Evolutionary conservation across 2,113 vertebrate genomes (phyloP), one percentile per base, ranked within the genome.

Genomic region (Lasiurus cinereus): DNA sequence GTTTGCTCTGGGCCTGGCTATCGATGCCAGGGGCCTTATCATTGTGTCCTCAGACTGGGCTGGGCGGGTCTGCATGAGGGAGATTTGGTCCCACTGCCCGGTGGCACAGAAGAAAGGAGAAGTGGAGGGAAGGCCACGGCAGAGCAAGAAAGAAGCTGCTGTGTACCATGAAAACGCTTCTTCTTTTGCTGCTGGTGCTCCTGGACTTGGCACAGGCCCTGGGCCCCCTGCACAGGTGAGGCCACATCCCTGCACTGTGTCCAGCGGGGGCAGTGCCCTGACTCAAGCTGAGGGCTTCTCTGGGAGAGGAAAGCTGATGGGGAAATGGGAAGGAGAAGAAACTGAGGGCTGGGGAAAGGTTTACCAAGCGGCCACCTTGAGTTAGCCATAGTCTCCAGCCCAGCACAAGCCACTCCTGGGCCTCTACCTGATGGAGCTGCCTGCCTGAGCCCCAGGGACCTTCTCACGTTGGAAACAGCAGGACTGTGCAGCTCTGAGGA

Each of bases 11-110:
- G 94, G 92, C 83, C 76, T 67, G 93, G 39, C 87, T 95, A 48
- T 83, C 96, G 93, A 93, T 92, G 76, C 74, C 70, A 59, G 87
- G 31, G n/a, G 27, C 90, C 94, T 97, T 97, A 97, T 97, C 97
- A 48, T 5, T 89, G 76, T 19, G 84, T 64, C 85, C 88, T 88
- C 86, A 93, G 90, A 67, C 83, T 48, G 90, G 93, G 83, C 93
- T 83, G 94, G 95, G 93, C 91, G 70, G 80, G 74, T 69, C 78
- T 83, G 64, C 59, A 66, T 59, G 21, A n/a, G 12, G 52, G 64
- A 82, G 48, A 74, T 39, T 54, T 1, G 2, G 50, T 70, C 54
- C 33, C 73, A n/a, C 87, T 43, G n/a, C 50, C 36, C 66, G 10
- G 16, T 1, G 50, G 6, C 13, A 78, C 66, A 80, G 83, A 33